Percentiles rank a stretch among this genome's conserved stretches.
Conservation (phyloP, 2,797 vertebrate species). For the Callimico goeldii region DNA sequence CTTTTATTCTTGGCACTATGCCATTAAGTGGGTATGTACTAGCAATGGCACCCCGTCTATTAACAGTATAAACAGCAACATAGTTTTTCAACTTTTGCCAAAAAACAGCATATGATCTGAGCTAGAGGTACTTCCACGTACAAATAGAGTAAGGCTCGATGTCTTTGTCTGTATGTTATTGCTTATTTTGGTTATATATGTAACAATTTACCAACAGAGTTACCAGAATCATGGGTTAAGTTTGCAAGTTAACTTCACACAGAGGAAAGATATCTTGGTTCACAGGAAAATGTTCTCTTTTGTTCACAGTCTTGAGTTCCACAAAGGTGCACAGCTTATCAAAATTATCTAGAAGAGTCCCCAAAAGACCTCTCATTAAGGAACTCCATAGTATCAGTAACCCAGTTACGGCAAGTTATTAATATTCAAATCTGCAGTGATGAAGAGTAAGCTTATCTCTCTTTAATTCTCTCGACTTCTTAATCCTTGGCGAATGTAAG, state of each 20-base stretch:
- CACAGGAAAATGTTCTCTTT: not conserved
- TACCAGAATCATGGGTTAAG: conserved; percentile 14
- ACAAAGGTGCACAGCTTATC: not conserved
- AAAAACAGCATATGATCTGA: not conserved
- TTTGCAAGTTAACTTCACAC: not conserved
- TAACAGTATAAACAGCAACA: not conserved
- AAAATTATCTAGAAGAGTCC: not conserved
- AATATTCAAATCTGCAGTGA: not conserved
- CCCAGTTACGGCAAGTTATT: not conserved
- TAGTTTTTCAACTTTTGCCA: not conserved
- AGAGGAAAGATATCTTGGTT: not conserved
- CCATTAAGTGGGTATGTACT: not conserved
- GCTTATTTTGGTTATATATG: not conserved
- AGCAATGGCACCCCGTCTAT: not conserved
- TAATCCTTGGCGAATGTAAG: not conserved
- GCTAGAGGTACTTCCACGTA: not conserved
- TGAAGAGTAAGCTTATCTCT: not conserved
- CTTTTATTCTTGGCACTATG: not conserved
- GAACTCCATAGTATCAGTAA: not conserved
- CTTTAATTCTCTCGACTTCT: not conserved
- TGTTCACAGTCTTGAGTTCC: not conserved
- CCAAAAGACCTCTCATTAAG: not conserved
- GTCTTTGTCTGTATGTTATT: not conserved
- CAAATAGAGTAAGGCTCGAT: not conserved
- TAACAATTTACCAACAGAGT: not conserved